Percentiles rank a stretch among this genome's conserved stretches.
phyloP scores from a whole-genome alignment of 2,113 vertebrate species.

The Colaptes auratus region DNA sequence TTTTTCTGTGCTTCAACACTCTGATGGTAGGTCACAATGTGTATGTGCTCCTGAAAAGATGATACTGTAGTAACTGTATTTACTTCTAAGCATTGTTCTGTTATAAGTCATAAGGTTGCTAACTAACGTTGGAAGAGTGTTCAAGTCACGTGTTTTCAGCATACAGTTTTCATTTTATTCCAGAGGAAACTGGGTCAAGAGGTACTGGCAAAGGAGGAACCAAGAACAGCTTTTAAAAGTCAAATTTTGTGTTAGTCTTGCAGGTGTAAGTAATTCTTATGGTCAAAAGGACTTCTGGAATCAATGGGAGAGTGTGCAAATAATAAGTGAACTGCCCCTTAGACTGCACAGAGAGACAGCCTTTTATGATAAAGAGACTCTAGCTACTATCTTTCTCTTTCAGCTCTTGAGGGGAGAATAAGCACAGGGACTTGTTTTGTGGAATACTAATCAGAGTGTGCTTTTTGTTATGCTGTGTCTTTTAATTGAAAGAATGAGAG shows the following conservation, averaged over 20 bases:
- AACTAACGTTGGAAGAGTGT: neutral
- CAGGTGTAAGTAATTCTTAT: neutral
- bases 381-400: neutral
- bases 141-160: neutral
- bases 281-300: neutral
- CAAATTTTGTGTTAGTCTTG: neutral
- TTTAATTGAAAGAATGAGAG: neutral
- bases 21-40: neutral
- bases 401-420: neutral
- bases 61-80: neutral
- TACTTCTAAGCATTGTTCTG: neutral
- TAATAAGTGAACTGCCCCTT: neutral
- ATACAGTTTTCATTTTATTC: conserved; percentile 1
- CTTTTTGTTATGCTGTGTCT: neutral
- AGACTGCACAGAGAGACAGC: neutral
- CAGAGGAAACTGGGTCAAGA: neutral
- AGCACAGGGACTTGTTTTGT: neutral
- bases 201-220: neutral
- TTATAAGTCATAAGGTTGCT: neutral
- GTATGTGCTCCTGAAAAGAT: neutral
- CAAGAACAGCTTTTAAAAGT: neutral
- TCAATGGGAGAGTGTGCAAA: neutral
- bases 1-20: neutral
- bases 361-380: neutral
- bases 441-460: neutral